A percentile compares a stretch with the other conserved stretches of the same genome.
These are phyloP conservation scores for Lycopodina hypogea DNA, from an alignment of 37 sponge, comb jelly and placozoan genomes.

Conservation along the genomic window DNA sequence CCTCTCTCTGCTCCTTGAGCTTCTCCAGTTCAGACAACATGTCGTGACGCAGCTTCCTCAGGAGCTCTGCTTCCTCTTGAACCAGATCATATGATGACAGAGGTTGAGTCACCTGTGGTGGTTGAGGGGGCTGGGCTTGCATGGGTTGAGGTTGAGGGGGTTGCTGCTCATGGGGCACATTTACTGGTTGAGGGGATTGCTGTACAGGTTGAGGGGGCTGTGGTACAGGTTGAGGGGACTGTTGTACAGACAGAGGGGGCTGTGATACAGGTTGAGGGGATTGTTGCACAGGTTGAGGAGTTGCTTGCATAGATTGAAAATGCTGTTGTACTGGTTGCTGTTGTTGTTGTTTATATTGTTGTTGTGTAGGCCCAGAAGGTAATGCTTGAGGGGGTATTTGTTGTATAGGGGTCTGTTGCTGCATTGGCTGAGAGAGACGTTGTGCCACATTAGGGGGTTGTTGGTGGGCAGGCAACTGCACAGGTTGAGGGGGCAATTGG, in stretches of 20 bases:
- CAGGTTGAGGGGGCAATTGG: background rate
- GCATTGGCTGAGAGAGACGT: background rate
- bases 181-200: background rate
- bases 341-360: constrained; percentile 8
- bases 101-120: constrained; percentile 16
- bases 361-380: background rate
- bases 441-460: background rate
- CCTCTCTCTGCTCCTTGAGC: constrained; percentile 9
- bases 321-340: background rate
- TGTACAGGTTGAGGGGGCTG: constrained; percentile 6
- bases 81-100: background rate
- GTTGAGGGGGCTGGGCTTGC: constrained; percentile 33
- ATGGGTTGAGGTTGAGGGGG: constrained; percentile 17
- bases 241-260: background rate
- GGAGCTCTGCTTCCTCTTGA: background rate
- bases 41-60: background rate
- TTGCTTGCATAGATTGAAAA: constrained; percentile 1
- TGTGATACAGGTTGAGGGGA: background rate
- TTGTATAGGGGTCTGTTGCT: constrained; percentile 2
- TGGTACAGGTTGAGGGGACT: background rate
- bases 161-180: constrained; percentile 29
- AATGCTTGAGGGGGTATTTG: background rate
- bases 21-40: constrained; percentile 8
- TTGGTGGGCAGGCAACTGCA: background rate
- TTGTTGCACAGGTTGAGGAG: background rate